phyloP scores from a whole-genome alignment of 2,797 vertebrate species.

The Mycteria americana region DNA sequence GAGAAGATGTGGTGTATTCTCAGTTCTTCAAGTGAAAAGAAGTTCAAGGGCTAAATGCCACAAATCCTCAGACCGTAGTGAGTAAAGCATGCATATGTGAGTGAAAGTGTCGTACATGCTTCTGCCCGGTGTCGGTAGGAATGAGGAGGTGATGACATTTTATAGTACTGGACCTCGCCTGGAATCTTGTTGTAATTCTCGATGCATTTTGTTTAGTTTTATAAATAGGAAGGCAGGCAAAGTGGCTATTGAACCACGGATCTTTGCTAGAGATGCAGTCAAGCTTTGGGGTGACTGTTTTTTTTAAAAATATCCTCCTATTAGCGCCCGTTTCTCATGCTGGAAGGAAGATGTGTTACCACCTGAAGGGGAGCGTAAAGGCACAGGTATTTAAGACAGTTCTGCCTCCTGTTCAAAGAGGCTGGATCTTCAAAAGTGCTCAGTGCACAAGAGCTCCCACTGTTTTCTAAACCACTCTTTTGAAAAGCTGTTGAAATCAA shows the following conservation, averaged over 20 bases:
- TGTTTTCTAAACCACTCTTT: neutral
- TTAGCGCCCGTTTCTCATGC: neutral
- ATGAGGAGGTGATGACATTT: neutral
- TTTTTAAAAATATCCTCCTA: neutral
- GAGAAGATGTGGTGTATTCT: accelerated
- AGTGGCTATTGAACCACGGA: neutral
- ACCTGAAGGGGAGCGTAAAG: neutral
- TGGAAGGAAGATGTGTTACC: neutral
- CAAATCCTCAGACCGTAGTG: accelerated
- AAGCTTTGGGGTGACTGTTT: neutral
- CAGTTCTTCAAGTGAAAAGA: neutral
- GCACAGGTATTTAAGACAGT: neutral
- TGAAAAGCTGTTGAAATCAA: neutral
- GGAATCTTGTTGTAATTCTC: neutral
- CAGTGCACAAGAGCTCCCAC: neutral
- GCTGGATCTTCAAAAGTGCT: neutral
- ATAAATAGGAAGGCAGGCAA: neutral
- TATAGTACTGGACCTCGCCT: neutral
- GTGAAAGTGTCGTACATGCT: accelerated
- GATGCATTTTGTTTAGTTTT: neutral
- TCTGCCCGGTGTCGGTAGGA: accelerated
- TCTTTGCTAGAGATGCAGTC: neutral
- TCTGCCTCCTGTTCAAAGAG: neutral
- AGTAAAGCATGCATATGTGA: accelerated
- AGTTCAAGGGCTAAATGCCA: neutral